Evolutionary conservation across 2,888 invertebrate species (phyloP).

Genomic region (Pilophorus perplexus): DNA sequence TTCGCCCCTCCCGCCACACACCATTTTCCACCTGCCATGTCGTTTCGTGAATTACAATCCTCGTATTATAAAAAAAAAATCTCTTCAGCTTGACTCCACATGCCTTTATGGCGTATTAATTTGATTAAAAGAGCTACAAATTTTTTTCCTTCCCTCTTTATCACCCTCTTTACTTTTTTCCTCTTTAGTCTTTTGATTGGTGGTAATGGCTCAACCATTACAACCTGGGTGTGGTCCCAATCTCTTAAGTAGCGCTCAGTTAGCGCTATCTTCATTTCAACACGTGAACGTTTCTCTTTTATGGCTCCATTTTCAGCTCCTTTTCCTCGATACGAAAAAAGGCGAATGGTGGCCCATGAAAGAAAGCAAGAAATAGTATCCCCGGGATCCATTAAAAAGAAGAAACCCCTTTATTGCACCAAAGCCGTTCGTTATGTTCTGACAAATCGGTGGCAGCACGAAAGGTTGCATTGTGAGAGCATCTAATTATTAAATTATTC

Average conservation of each 20-base stretch:
- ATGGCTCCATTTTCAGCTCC: constrained; percentile 31
- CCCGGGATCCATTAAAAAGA: too few relatives aligned
- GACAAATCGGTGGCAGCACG: too few relatives aligned
- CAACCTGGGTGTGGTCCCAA: constrained; percentile 38
- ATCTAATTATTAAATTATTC: too few relatives aligned
- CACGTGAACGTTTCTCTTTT: constrained; percentile 38
- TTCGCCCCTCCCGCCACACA: neutral
- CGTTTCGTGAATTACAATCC: too few relatives aligned
- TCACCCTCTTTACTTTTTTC: neutral
- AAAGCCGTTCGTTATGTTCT: too few relatives aligned
- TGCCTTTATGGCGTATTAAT: neutral
- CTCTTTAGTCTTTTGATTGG: constrained; percentile 28
- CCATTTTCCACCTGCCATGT: constrained; percentile 1
- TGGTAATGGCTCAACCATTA: constrained; percentile 39
- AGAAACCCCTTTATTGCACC: too few relatives aligned
- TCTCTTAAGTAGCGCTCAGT: constrained; percentile 39
- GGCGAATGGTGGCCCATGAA: too few relatives aligned
- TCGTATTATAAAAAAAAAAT: neutral
- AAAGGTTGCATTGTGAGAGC: too few relatives aligned
- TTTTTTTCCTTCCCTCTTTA: neutral
- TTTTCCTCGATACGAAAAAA: too few relatives aligned
- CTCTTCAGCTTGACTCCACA: neutral
- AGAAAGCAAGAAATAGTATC: too few relatives aligned
- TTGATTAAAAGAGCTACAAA: neutral
- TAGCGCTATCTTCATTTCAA: constrained; percentile 39